Evolutionary conservation across 2,113 vertebrate genomes (phyloP).

Genomic region (Gnathonemus echidnorhynchus): DNA sequence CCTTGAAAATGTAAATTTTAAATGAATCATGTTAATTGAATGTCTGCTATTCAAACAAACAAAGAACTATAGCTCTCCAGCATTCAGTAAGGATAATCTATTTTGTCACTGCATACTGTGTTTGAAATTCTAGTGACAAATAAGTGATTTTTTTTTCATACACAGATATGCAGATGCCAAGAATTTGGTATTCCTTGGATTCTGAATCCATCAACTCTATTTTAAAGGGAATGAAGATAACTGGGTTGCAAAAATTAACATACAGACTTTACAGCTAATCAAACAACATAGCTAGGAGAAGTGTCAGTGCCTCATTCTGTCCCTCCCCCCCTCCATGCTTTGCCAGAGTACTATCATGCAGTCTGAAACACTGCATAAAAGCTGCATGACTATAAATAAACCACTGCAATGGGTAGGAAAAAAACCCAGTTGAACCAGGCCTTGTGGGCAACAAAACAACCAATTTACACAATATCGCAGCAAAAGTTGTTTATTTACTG

Average conservation of each 20-base stretch:
- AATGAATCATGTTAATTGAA: too few species aligned
- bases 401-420: neutral
- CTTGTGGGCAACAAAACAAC: neutral
- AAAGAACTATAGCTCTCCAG: too few species aligned
- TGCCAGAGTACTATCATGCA: neutral
- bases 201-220: too few species aligned
- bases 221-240: neutral
- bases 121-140: too few species aligned
- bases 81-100: too few species aligned
- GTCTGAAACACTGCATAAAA: neutral
- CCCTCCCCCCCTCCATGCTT: neutral
- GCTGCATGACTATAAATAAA: neutral
- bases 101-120: too few species aligned
- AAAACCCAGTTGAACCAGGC: neutral
- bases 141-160: too few species aligned
- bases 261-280: neutral
- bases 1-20: too few species aligned
- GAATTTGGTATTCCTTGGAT: too few species aligned
- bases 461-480: neutral
- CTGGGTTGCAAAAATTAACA: neutral
- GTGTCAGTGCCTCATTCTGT: neutral
- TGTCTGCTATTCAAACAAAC: too few species aligned
- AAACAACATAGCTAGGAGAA: neutral
- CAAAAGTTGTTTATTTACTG: neutral
- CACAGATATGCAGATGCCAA: too few species aligned